Conservation (phyloP, 2,797 vertebrate genomes). For the Heteromormyrus szaboi region DNA sequence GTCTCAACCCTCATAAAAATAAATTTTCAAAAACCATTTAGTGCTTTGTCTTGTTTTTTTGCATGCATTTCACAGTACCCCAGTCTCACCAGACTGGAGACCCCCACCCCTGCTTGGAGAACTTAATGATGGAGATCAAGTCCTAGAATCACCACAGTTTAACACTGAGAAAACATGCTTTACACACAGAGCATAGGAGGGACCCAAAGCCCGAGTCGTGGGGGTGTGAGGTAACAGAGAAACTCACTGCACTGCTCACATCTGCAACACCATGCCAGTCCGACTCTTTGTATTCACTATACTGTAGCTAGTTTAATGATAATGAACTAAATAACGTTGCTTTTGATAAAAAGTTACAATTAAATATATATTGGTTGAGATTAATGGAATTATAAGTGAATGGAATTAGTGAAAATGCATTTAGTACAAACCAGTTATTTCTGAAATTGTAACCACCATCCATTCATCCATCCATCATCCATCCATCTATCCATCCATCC, state of each 20-base stretch:
- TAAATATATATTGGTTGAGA: background rate
- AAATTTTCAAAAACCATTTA: background rate
- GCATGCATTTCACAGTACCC: background rate
- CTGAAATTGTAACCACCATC: background rate
- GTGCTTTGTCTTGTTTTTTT: background rate
- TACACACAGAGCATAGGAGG: background rate
- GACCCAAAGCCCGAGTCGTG: background rate
- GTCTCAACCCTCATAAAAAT: background rate
- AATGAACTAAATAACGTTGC: background rate
- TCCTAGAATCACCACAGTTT: background rate
- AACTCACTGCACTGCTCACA: background rate
- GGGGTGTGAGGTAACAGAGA: background rate
- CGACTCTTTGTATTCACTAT: background rate
- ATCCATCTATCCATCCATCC: background rate
- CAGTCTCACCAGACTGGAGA: background rate
- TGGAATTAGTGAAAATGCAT: background rate
- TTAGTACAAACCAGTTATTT: background rate
- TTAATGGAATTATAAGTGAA: background rate
- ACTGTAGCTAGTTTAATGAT: background rate
- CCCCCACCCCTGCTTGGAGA: background rate
- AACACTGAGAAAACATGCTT: background rate
- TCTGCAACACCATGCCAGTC: background rate
- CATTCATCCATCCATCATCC: background rate
- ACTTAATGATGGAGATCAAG: background rate
- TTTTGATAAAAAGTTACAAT: background rate